A percentile compares a stretch with the other conserved stretches of the same genome.
phyloP scores from a whole-genome alignment of 2,797 vertebrate species.

The Hippopotamyrus pictus region DNA sequence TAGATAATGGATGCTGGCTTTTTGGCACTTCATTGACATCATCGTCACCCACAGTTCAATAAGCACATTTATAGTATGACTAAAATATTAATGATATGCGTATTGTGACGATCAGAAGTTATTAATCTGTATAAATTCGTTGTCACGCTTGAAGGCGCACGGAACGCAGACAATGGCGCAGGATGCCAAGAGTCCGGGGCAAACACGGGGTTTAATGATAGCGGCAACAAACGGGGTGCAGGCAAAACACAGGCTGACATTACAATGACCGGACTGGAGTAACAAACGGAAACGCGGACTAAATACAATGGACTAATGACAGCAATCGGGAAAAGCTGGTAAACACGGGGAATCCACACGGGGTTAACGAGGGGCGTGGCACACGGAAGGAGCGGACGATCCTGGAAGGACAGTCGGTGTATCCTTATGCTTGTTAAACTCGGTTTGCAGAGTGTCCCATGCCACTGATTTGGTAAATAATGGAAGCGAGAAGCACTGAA shows the following conservation, averaged over 20 bases:
- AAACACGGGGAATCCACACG: no score
- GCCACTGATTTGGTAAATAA: neutral
- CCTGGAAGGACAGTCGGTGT: neutral
- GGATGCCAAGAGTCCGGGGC: no score
- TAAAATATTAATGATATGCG: neutral
- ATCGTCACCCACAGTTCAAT: neutral
- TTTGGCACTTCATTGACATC: neutral
- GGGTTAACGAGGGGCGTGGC: no score
- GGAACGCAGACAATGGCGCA: no score
- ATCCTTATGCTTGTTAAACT: neutral
- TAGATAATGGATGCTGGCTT: neutral
- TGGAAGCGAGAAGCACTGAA: neutral
- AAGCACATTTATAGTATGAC: neutral
- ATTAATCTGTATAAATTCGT: neutral
- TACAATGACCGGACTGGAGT: no score
- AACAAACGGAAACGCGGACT: no score
- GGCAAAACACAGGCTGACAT: no score
- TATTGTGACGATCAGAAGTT: neutral
- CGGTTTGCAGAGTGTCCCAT: neutral
- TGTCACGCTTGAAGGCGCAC: neutral
- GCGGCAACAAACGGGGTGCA: no score
- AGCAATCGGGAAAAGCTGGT: no score
- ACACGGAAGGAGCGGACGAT: no score
- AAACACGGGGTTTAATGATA: no score
- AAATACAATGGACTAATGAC: no score